Percentiles rank a stretch among this genome's conserved stretches.
phyloP scores from a whole-genome alignment of 2,113 vertebrate genomes.

The Pomatostomus ruficeps region DNA sequence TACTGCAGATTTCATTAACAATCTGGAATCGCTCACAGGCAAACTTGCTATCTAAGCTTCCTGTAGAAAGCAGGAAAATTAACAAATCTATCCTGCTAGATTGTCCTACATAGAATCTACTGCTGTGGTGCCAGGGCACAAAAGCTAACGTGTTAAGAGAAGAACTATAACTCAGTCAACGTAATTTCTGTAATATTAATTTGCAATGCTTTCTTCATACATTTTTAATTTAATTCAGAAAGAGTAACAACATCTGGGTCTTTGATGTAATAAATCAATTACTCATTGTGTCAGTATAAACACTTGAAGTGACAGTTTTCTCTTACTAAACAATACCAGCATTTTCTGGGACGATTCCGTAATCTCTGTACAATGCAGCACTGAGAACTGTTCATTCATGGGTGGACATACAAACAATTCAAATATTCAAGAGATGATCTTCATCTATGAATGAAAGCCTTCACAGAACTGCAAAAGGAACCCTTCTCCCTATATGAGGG shows the following conservation, averaged over 20 bases:
- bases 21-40: neutral
- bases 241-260: neutral
- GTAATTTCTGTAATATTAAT: neutral
- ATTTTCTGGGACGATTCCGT: slow-evolving; percentile 16
- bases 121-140: neutral
- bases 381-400: slow-evolving; percentile 32
- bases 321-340: slow-evolving; percentile 31
- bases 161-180: neutral
- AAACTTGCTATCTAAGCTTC: neutral
- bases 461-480: neutral
- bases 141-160: neutral
- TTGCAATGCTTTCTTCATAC: neutral
- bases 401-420: slow-evolving; percentile 1
- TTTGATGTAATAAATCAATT: neutral
- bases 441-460: neutral
- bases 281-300: neutral
- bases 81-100: neutral
- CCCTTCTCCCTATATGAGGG: neutral
- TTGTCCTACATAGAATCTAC: neutral
- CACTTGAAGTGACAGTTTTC: neutral
- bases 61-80: neutral
- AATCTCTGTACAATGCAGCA: neutral
- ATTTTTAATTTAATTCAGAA: neutral
- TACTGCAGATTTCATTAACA: neutral
- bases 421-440: slow-evolving; percentile 20